Base-by-base conservation (phyloP, 1,140 invertebrate genomes). In the Berghia stephanieae region DNA sequence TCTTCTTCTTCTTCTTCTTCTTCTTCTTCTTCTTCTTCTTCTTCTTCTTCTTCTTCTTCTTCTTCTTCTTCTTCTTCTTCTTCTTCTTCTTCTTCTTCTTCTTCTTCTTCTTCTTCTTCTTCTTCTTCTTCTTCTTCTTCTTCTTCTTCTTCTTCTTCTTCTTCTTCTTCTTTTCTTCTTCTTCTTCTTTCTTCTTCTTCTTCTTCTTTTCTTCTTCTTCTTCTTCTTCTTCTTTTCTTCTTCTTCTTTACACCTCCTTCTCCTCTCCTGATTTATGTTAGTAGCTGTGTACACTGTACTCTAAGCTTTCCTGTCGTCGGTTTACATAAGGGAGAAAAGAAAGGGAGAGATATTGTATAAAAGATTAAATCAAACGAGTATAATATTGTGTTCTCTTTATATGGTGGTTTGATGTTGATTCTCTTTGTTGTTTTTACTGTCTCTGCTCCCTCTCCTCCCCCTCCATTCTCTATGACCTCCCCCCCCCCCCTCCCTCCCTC, bases 51-150 rank as follows among this genome's bases (percentile, higher is more conserved):
- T 60, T 16, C 63, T 34, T 18, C 6, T 34, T 24, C 34, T 67
- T 21, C 40, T 69, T 6, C 67, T 42, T 5, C 40, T 42, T 4
- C 40, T 69, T 24, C 40, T 69, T 4, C 67, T 69, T 2, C 40
- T 43, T 3, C 40, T 69, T 2, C 67, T 69, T 4, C 36, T 69
- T 3, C 40, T 42, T 4, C 5, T 69, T 2, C n/a, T 43, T 24
- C 67, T 69, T 10, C 67, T 69, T 10, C 67, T 69, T n/a, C 40
- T 42, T 36, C 67, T 69, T 2, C 21, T 43, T 6, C 67, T 42
- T 3, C 36, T 69, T 10, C 67, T 69, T 5, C 40, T 69, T 10
- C 67, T 24, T 5, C 40, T 43, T n/a, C 67, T n/a, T 5, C 67
- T 69, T 10, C 67, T 43, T 2, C n/a, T 42, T 4, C 36, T 69